Percentiles rank a stretch among this genome's conserved stretches.
Evolutionary conservation across 2,888 invertebrate genomes (phyloP).

Genomic region (Caenorhabditis imperialis): DNA sequence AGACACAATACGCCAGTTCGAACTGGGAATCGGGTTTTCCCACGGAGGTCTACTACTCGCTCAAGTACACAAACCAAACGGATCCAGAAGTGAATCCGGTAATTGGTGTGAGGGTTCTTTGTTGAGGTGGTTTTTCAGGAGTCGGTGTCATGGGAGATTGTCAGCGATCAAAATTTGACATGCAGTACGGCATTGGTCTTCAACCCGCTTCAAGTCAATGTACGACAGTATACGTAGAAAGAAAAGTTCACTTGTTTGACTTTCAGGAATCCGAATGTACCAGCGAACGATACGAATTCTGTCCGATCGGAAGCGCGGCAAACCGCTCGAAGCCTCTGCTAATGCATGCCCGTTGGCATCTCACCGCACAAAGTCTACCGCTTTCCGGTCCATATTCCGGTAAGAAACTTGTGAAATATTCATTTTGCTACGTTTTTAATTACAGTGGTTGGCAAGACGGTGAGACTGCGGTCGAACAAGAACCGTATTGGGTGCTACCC

Average conservation of each 20-base stretch:
- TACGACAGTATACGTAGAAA: constrained; percentile 17
- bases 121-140: too few species aligned
- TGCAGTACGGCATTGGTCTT: constrained; percentile 58
- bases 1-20: constrained; percentile 57
- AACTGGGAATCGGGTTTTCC: constrained; percentile 60
- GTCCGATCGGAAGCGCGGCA: constrained; percentile 62
- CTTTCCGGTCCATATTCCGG: constrained; percentile 62
- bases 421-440: constrained; percentile 10
- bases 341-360: constrained; percentile 56
- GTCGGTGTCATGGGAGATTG: constrained; percentile 60
- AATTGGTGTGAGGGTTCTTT: background rate
- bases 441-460: constrained; percentile 57
- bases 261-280: constrained; percentile 50
- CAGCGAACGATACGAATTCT: constrained; percentile 38
- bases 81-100: constrained; percentile 26
- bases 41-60: constrained; percentile 59
- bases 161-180: constrained; percentile 44
- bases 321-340: constrained; percentile 52
- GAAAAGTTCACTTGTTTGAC: background rate
- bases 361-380: constrained; percentile 58
- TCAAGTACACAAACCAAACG: constrained; percentile 37
- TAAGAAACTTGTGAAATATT: constrained; percentile 19
- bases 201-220: constrained; percentile 63
- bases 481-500: constrained; percentile 48
- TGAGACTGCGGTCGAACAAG: constrained; percentile 50